phyloP scores from a whole-genome alignment of 2,113 vertebrate species.

The Elachura formosa region DNA sequence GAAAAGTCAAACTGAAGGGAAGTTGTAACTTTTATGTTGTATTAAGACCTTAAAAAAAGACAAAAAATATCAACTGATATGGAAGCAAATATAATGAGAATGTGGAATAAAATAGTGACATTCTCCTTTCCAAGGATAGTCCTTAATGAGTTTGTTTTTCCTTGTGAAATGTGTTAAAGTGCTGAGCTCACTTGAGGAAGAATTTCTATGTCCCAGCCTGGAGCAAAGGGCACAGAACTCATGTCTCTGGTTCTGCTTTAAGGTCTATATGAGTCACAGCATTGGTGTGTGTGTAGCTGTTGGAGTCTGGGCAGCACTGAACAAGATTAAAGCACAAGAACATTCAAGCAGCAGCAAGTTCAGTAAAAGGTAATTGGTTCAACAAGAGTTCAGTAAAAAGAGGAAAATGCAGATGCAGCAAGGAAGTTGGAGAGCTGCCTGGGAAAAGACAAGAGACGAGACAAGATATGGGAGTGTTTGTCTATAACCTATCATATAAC shows the following conservation, averaged over 20 bases:
- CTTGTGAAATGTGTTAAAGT: neutral
- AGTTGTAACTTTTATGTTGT: neutral
- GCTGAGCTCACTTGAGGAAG: neutral
- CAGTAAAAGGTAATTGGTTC: too few relatives aligned
- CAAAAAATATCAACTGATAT: neutral
- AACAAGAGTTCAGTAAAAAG: too few relatives aligned
- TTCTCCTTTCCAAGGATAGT: neutral
- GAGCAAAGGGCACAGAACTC: neutral
- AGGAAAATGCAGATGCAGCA: too few relatives aligned
- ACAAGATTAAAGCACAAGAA: too few relatives aligned
- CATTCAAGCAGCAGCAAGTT: too few relatives aligned
- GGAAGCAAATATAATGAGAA: neutral
- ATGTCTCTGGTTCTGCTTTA: neutral
- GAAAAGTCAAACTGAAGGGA: neutral
- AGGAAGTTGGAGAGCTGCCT: too few relatives aligned
- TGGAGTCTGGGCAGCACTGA: too few relatives aligned
- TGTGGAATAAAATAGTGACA: neutral
- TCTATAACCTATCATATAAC: too few relatives aligned
- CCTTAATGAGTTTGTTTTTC: neutral
- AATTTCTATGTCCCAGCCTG: neutral
- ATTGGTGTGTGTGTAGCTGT: neutral
- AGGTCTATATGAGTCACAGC: fast-evolving
- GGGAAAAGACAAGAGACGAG: too few relatives aligned
- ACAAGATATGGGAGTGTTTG: too few relatives aligned
- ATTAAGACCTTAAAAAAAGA: neutral